Evolutionary conservation across 2,113 vertebrate species (phyloP), one percentile per base, ranked within the genome.

Genomic region (Psilopsiagon aymara): DNA sequence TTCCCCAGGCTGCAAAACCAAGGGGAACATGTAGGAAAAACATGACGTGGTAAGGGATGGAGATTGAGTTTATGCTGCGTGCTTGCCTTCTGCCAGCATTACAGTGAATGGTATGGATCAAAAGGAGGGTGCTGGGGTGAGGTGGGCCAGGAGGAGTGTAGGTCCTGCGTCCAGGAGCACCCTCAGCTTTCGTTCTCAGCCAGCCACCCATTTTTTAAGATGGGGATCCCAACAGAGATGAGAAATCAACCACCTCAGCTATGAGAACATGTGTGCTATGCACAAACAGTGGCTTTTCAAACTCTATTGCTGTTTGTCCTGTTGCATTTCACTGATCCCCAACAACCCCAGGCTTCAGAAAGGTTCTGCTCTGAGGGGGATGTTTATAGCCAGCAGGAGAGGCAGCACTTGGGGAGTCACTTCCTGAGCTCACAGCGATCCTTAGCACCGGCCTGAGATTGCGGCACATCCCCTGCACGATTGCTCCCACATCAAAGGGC

Each of bases 401-500:
- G 23, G 23, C 51, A 78, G 41, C 9, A 2, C 79, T 20, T 49
- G 41, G 15, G 46, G 39, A 85, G 69, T 52, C 46, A 46, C 49
- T 44, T 62, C 33, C 59, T n/a, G 64, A 11, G 7, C 49, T 73
- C 44, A 6, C 75, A 49, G 53, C 24, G 67, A 20, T 63, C 59
- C 64, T 52, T 19, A 80, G 70, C 28, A 6, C 33, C 4, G 9
- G 23, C 29, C 52, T 69, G 68, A 46, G 47, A 37, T 83, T 86
- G 63, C 77, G n/a, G 59, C 41, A 51, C 64, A 37, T 67, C 46
- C 53, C 66, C 37, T 77, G 10, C 2, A 0, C 0, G 3, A 3
- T 77, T 84, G 90, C 80, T 95, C 70, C 47, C 46, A 89, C 69
- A 93, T 88, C 79, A 83, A 95, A 95, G 94, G 86, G 79, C 62